phyloP scores from a whole-genome alignment of 2,113 vertebrate genomes.

The Pterocles burchelli region DNA sequence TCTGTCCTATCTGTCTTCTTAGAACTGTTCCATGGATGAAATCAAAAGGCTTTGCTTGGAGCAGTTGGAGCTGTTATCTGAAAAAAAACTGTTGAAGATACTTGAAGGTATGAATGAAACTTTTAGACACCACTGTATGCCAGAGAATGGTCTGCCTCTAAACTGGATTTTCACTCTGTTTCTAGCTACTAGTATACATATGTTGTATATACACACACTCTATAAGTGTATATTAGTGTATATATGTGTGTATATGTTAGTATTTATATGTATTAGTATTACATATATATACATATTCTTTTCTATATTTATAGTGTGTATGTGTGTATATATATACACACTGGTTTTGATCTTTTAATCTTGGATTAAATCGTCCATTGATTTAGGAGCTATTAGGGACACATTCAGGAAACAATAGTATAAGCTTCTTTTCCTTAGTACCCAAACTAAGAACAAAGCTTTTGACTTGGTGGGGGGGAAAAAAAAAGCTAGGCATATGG shows the following conservation, averaged over 20 bases:
- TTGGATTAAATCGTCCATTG: background rate
- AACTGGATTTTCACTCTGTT: background rate
- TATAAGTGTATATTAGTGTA: no score
- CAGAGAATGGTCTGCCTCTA: background rate
- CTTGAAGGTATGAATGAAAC: slow-evolving; percentile 84
- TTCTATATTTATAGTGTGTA: fast-evolving
- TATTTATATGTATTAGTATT: background rate
- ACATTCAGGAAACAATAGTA: background rate
- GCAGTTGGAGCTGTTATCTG: slow-evolving; percentile 88
- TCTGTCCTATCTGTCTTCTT: slow-evolving; percentile 37
- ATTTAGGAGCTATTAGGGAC: background rate
- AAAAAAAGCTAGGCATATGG: background rate
- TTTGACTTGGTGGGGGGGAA: background rate
- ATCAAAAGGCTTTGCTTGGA: slow-evolving; percentile 93
- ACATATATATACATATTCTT: background rate
- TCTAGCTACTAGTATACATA: background rate
- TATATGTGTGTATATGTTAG: background rate
- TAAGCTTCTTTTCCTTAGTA: background rate
- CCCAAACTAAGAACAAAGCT: background rate
- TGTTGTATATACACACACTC: background rate
- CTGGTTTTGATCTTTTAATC: background rate
- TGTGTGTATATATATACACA: background rate
- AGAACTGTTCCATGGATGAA: slow-evolving; percentile 89
- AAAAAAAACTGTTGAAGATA: slow-evolving; percentile 89
- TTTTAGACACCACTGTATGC: background rate